Percentiles rank a stretch among this genome's conserved stretches.
phyloP scores from a whole-genome alignment of 2,888 invertebrate species.

The Acleris emargana region DNA sequence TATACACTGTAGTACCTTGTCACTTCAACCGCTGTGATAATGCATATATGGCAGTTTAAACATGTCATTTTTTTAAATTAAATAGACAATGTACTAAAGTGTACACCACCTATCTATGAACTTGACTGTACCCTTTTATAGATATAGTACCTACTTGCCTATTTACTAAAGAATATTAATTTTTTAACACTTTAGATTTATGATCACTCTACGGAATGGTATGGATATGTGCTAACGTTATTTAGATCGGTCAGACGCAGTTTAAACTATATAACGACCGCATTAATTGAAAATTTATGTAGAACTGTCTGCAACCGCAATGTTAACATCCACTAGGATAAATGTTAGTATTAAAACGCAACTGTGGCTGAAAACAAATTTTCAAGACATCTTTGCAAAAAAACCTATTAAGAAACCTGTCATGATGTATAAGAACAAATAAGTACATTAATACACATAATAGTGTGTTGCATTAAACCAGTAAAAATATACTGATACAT shows the following conservation, averaged over 20 bases:
- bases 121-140: too few relatives aligned
- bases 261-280: slow-evolving; percentile 56
- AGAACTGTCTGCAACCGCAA: slow-evolving; percentile 51
- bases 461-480: too few relatives aligned
- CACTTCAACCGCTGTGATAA: too few relatives aligned
- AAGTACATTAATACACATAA: too few relatives aligned
- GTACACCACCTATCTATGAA: too few relatives aligned
- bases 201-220: slow-evolving; percentile 10
- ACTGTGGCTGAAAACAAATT: not conserved
- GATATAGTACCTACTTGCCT: not conserved
- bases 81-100: too few relatives aligned
- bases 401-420: not conserved
- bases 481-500: too few relatives aligned
- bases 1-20: too few relatives aligned
- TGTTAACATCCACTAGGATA: slow-evolving; percentile 49
- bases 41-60: too few relatives aligned
- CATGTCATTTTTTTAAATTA: too few relatives aligned
- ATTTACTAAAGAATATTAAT: not conserved
- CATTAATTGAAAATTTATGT: slow-evolving; percentile 51
- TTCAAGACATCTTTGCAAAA: not conserved
- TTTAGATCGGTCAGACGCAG: slow-evolving; percentile 43
- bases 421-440: too few relatives aligned
- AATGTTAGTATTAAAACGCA: not conserved
- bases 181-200: slow-evolving; percentile 15
- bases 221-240: slow-evolving; percentile 6